A percentile compares a stretch with the other conserved stretches of the same genome.
Conservation (phyloP, 2,888 invertebrate species). For the Calameuta pallipes region DNA sequence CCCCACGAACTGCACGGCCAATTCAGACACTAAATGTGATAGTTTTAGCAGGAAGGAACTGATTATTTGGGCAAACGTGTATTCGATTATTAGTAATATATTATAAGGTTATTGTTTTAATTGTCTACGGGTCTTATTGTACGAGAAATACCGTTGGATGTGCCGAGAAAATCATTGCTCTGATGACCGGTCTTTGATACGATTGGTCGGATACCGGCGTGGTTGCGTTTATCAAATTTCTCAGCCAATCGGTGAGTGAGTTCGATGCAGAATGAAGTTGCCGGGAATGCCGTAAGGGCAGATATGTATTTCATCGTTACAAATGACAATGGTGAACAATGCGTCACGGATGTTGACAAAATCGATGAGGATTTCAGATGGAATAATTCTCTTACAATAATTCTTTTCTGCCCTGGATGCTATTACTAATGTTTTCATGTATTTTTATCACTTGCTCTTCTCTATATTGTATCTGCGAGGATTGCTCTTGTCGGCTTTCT, state of each 20-base stretch:
- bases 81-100: neutral
- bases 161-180: neutral
- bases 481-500: neutral
- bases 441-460: neutral
- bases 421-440: neutral
- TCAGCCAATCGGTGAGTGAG: neutral
- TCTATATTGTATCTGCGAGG: neutral
- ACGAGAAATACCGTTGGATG: neutral
- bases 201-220: neutral
- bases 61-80: neutral
- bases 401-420: neutral
- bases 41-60: neutral
- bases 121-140: neutral
- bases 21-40: conserved; percentile 6
- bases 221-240: neutral
- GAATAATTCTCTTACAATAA: neutral
- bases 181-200: neutral
- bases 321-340: neutral
- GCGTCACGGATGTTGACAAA: neutral
- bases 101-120: neutral
- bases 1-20: conserved; percentile 21
- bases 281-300: conserved; percentile 1
- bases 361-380: neutral
- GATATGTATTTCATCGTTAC: neutral
- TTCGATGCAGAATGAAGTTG: conserved; percentile 9